A percentile compares a stretch with the other conserved stretches of the same genome.
Evolutionary conservation across 2,113 vertebrate species (phyloP).

Genomic region (Microtus montanus): DNA sequence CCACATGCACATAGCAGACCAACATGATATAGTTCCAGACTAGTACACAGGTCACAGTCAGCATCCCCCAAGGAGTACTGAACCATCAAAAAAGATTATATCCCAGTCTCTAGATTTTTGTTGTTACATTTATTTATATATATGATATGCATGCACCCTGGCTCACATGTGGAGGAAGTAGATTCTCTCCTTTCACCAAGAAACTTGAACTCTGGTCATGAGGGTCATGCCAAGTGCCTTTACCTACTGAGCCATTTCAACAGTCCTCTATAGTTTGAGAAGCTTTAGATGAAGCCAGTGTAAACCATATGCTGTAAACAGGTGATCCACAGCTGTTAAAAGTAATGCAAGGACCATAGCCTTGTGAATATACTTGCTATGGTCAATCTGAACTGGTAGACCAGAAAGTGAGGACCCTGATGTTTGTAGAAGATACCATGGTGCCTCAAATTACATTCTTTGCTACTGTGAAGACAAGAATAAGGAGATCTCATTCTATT

Average conservation of each 20-base stretch:
- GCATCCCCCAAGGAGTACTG: too few relatives aligned
- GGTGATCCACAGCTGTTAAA: background rate
- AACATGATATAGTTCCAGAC: fast-evolving
- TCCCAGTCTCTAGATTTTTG: background rate
- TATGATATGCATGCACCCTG: background rate
- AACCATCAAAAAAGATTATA: background rate
- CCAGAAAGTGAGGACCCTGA: background rate
- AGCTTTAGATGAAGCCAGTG: background rate
- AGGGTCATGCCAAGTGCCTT: background rate
- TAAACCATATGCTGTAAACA: background rate
- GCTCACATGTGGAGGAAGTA: background rate
- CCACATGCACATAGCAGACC: background rate
- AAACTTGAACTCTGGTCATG: background rate
- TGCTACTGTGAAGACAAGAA: background rate
- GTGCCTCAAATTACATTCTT: background rate
- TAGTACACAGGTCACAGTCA: background rate
- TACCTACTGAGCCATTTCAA: background rate
- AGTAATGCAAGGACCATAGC: background rate
- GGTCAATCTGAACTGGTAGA: background rate
- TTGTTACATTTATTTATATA: background rate
- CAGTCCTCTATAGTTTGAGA: background rate
- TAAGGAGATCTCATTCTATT: background rate
- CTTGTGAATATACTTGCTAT: background rate
- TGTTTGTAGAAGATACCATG: background rate
- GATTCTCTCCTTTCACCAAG: background rate